A percentile compares a stretch with the other conserved stretches of the same genome.
These are phyloP conservation scores for Tapirus terrestris DNA, from an alignment of 2,113 vertebrate species.

Conservation along the genomic window DNA sequence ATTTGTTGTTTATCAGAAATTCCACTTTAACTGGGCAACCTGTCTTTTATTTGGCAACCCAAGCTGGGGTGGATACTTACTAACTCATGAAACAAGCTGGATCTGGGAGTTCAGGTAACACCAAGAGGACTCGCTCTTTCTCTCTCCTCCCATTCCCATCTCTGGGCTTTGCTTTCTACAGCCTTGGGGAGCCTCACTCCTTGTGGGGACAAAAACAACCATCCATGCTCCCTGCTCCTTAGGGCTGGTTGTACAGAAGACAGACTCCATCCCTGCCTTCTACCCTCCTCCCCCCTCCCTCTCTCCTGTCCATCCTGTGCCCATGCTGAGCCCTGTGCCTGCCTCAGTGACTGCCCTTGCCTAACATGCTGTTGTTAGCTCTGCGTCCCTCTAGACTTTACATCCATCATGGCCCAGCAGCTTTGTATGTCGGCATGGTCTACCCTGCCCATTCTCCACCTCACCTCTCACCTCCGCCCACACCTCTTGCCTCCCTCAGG, in stretches of 20 bases:
- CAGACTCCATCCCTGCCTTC: too few species aligned
- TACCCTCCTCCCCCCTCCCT: too few species aligned
- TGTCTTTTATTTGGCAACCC: background rate
- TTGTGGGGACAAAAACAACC: background rate
- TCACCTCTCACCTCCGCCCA: background rate
- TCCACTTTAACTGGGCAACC: background rate
- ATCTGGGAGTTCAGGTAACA: too few species aligned
- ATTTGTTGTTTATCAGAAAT: background rate
- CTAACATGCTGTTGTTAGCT: background rate
- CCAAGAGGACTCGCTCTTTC: fast-evolving
- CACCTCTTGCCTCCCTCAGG: too few species aligned
- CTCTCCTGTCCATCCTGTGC: background rate
- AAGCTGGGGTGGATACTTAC: too few species aligned
- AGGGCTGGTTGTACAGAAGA: background rate
- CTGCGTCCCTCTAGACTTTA: background rate
- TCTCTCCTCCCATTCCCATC: background rate
- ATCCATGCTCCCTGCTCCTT: background rate
- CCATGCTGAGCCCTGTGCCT: background rate
- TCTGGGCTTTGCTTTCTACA: background rate
- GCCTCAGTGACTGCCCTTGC: background rate
- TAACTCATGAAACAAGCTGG: background rate
- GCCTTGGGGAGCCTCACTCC: background rate
- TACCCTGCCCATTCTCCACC: background rate
- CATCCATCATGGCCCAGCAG: background rate
- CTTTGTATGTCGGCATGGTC: background rate